Evolutionary conservation across 2,113 vertebrate species (phyloP).

Genomic region (Anarrhichthys ocellatus): DNA sequence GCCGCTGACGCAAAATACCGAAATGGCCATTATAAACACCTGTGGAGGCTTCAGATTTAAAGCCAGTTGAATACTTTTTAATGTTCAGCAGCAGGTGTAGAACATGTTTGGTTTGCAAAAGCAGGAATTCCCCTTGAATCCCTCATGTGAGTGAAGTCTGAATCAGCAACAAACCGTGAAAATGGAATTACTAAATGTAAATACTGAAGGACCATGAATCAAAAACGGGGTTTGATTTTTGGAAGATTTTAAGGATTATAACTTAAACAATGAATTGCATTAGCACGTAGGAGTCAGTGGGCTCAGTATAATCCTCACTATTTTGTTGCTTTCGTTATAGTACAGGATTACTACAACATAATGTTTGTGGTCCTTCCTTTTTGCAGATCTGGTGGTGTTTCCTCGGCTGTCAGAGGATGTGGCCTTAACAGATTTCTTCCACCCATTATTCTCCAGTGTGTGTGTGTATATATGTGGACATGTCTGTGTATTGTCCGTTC

Average conservation of each 20-base stretch:
- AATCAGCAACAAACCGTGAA: neutral
- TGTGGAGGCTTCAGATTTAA: neutral
- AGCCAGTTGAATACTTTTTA: conserved; percentile 1
- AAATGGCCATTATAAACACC: neutral
- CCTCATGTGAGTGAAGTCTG: neutral
- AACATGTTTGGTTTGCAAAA: neutral
- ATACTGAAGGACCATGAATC: neutral
- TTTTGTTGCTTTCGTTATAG: neutral
- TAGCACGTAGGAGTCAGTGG: too few species aligned
- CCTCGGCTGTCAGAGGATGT: conserved; percentile 85
- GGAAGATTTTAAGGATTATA: neutral
- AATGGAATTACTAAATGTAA: neutral
- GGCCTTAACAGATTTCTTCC: conserved; percentile 87
- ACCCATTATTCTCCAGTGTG: conserved; percentile 78
- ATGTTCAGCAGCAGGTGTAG: neutral
- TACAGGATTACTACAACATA: neutral
- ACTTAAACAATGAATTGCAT: neutral
- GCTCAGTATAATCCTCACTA: neutral
- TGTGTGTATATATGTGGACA: conserved; percentile 75
- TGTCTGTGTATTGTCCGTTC: conserved; percentile 80
- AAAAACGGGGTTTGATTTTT: neutral
- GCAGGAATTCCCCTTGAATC: neutral
- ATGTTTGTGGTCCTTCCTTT: conserved; percentile 43
- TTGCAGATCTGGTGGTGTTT: conserved; percentile 80
- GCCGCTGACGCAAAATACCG: neutral